These are phyloP conservation scores for Hymenopus coronatus DNA, from an alignment of 2,888 invertebrate species.

Conservation along the genomic window DNA sequence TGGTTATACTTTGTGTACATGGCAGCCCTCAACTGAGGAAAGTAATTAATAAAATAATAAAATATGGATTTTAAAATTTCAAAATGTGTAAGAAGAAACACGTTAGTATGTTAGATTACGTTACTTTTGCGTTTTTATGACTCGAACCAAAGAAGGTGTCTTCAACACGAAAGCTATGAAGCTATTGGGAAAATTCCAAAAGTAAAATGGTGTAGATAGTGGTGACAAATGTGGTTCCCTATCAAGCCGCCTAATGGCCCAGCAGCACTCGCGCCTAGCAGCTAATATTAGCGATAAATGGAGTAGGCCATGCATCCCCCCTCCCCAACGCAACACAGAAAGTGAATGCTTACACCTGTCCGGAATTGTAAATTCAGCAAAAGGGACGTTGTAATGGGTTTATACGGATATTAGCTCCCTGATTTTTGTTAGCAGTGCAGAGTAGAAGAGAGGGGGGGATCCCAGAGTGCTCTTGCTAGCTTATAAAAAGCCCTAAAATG, in stretches of 20 bases:
- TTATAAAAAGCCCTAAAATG: background rate
- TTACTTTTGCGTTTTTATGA: background rate
- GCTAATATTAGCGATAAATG: background rate
- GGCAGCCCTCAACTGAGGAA: too few relatives aligned
- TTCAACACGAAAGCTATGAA: background rate
- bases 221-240: background rate
- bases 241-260: background rate
- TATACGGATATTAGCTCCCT: background rate
- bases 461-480: background rate
- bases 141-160: background rate
- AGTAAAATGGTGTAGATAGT: background rate
- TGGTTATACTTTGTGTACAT: too few relatives aligned
- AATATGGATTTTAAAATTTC: too few relatives aligned
- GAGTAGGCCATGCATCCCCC: background rate
- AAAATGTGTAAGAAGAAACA: too few relatives aligned
- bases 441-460: background rate
- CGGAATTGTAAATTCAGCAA: background rate
- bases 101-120: too few relatives aligned
- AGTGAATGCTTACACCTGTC: background rate
- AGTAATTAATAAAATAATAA: too few relatives aligned
- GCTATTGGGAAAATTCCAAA: background rate
- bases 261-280: too few relatives aligned
- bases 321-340: background rate
- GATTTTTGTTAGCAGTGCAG: background rate
- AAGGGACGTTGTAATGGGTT: slow-evolving; percentile 1